Evolutionary conservation across 2,888 invertebrate species (phyloP).

Genomic region (Apocheima hispidaria): DNA sequence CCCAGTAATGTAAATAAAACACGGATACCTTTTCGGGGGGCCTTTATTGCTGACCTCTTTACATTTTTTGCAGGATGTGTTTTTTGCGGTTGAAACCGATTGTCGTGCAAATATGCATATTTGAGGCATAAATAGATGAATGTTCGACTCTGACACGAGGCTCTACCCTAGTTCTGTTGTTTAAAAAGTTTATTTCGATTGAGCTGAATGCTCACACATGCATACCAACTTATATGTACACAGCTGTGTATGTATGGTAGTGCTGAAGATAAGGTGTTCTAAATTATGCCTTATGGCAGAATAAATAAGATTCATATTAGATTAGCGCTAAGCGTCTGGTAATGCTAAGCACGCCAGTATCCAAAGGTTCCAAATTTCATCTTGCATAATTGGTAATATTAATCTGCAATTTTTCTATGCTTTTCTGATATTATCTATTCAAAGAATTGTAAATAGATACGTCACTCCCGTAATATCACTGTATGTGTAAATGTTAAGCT

Average conservation of each 20-base stretch:
- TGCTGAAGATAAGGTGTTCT: conserved; percentile 55
- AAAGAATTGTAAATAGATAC: background rate
- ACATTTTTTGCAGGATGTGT: conserved; percentile 57
- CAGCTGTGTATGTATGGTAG: conserved; percentile 69
- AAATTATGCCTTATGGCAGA: conserved; percentile 58
- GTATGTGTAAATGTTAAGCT: too few relatives aligned
- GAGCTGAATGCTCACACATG: conserved; percentile 58
- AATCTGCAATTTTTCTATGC: conserved; percentile 35
- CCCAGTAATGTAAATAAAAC: conserved; percentile 84
- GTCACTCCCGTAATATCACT: too few relatives aligned
- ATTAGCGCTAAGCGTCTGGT: conserved; percentile 47
- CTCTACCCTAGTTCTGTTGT: conserved; percentile 28
- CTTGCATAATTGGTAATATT: conserved; percentile 59
- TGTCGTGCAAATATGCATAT: conserved; percentile 46
- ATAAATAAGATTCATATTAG: conserved; percentile 62
- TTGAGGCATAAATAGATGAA: conserved; percentile 20
- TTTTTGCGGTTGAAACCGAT: conserved; percentile 49
- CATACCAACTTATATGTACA: conserved; percentile 64
- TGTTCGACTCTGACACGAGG: conserved; percentile 28
- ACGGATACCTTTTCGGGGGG: conserved; percentile 66
- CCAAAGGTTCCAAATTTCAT: conserved; percentile 47
- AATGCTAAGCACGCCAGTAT: conserved; percentile 61
- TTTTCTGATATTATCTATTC: background rate
- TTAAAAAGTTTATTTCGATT: conserved; percentile 40
- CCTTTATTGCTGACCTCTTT: conserved; percentile 76